Percentiles rank a stretch among this genome's conserved stretches.
phyloP scores from a whole-genome alignment of 92 coral and sea anemone genomes.

The Micromussa lordhowensis region DNA sequence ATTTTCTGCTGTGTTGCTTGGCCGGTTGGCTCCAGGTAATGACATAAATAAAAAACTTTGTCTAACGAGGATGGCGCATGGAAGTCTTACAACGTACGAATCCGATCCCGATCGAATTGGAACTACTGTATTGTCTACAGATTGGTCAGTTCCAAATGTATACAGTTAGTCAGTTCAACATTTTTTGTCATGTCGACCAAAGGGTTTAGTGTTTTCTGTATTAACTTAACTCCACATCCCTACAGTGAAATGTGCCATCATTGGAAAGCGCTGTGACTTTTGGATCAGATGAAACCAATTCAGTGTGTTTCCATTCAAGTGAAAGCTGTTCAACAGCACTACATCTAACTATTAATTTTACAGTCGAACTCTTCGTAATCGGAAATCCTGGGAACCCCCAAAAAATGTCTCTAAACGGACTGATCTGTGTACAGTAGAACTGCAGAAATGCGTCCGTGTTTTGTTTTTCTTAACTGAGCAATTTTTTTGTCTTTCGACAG shows the following conservation, averaged over 20 bases:
- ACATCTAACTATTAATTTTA: no score
- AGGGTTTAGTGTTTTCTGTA: no score
- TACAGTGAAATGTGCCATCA: no score
- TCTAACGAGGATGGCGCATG: not conserved
- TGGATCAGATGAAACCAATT: not conserved
- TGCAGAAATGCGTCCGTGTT: not conserved
- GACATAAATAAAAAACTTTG: not conserved
- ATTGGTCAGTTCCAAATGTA: not conserved
- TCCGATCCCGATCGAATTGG: no score
- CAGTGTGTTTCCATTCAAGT: not conserved
- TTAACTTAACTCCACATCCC: no score
- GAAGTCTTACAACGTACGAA: not conserved
- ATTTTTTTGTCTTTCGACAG: slow-evolving; percentile 29
- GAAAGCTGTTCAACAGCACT: not conserved
- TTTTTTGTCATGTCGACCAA: no score
- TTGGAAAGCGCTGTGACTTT: no score
- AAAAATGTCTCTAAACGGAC: no score
- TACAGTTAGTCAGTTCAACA: no score
- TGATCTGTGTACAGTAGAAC: no score
- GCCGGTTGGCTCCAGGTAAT: slow-evolving; percentile 96
- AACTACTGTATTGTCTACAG: not conserved
- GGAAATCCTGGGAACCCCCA: no score
- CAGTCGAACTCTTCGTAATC: no score
- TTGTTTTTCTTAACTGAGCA: not conserved
- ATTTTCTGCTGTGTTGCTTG: slow-evolving; percentile 86